Evolutionary conservation across 2,888 invertebrate species (phyloP).

Genomic region (Pammene aurita): DNA sequence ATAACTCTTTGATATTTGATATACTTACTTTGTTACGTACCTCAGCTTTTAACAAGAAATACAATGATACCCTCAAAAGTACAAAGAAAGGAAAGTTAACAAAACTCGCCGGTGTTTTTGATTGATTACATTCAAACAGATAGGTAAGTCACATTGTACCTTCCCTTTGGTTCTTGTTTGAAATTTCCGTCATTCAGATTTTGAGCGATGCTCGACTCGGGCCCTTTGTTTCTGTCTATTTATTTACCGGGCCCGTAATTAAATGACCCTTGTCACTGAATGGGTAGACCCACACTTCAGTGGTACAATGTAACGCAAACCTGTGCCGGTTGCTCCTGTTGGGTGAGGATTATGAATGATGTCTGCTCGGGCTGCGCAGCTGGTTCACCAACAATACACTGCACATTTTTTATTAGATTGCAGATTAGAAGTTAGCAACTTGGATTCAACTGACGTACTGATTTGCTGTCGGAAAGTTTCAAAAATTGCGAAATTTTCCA

Average conservation of each 20-base stretch:
- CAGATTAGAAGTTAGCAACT: background rate
- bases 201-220: conserved; percentile 18
- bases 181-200: conserved; percentile 35
- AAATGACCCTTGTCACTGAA: conserved; percentile 40
- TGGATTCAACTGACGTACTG: too few relatives aligned
- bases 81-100: conserved; percentile 17
- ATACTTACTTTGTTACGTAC: too few relatives aligned
- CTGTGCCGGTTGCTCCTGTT: conserved; percentile 10
- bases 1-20: too few relatives aligned
- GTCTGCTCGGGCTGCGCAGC: background rate
- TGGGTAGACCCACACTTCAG: conserved; percentile 12
- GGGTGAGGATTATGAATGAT: conserved; percentile 10
- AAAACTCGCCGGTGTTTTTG: conserved; percentile 14
- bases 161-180: conserved; percentile 22
- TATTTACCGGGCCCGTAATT: conserved; percentile 36
- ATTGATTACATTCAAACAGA: conserved; percentile 32
- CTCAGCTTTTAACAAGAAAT: background rate
- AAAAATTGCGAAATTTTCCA: too few relatives aligned
- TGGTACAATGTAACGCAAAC: conserved; percentile 20
- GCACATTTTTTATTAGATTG: background rate
- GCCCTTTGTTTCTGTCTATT: conserved; percentile 34
- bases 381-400: background rate
- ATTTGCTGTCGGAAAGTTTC: too few relatives aligned
- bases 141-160: conserved; percentile 18
- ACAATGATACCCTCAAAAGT: conserved; percentile 5